These are phyloP conservation scores for Stegodyphus mimosarum DNA, from an alignment of 1,140 invertebrate genomes.

Conservation along the genomic window DNA sequence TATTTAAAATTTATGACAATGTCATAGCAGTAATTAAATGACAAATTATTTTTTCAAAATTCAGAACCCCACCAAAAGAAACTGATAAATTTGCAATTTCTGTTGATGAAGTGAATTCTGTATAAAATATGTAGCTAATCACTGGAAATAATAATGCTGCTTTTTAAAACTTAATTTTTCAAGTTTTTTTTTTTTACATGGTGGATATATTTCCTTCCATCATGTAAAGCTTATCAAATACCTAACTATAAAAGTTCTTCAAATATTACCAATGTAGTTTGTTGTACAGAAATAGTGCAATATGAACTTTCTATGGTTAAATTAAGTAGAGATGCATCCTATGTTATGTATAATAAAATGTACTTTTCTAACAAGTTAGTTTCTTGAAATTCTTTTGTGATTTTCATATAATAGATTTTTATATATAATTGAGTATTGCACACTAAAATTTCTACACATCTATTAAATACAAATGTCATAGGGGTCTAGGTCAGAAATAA, in stretches of 20 bases:
- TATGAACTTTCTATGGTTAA: background rate
- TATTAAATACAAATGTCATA: too few relatives aligned
- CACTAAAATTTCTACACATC: too few relatives aligned
- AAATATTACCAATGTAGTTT: slow-evolving; percentile 1
- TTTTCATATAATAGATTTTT: too few relatives aligned
- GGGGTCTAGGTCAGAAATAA: too few relatives aligned
- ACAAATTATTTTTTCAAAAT: too few relatives aligned
- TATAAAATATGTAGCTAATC: background rate
- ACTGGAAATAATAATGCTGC: background rate
- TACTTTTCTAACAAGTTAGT: slow-evolving; percentile 4
- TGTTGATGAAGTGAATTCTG: background rate
- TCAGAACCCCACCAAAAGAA: too few relatives aligned
- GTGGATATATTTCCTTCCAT: too few relatives aligned
- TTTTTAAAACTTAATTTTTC: background rate
- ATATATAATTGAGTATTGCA: too few relatives aligned
- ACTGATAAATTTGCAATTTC: too few relatives aligned
- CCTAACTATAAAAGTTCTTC: background rate
- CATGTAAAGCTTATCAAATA: background rate
- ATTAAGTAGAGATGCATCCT: background rate
- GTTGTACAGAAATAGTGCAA: slow-evolving; percentile 14
- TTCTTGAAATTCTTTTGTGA: background rate
- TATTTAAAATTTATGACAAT: too few relatives aligned
- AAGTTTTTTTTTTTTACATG: background rate
- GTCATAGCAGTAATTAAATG: too few relatives aligned
- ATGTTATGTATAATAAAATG: slow-evolving; percentile 34